These are phyloP conservation scores for Stenchaetothrips biformis DNA, from an alignment of 2,888 invertebrate species.

Conservation along the genomic window DNA sequence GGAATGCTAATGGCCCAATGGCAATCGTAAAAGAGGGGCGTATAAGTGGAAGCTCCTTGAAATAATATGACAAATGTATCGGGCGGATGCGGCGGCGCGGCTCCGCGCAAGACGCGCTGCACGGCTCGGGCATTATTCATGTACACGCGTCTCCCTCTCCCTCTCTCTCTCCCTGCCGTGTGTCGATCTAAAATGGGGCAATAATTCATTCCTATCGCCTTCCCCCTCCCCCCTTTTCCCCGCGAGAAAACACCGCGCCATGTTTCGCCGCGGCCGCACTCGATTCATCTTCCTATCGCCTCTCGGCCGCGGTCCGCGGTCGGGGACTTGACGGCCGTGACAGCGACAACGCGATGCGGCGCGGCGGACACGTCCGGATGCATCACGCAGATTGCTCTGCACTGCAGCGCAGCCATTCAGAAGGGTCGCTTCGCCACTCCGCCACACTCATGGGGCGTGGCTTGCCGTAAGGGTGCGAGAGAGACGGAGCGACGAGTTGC, in stretches of 20 bases:
- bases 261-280: not conserved
- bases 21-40: not conserved
- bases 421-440: not conserved
- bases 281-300: not conserved
- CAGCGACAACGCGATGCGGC: not conserved
- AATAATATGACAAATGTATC: constrained; percentile 20
- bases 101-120: not conserved
- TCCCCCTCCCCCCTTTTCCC: not conserved
- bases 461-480: not conserved
- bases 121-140: not conserved
- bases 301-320: not conserved
- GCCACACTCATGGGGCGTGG: not conserved
- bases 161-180: not conserved
- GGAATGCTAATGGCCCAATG: too few relatives aligned
- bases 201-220: constrained; percentile 1
- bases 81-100: not conserved
- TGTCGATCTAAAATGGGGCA: constrained; percentile 23
- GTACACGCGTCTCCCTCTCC: constrained; percentile 10
- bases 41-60: not conserved
- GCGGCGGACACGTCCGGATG: not conserved
- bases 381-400: not conserved
- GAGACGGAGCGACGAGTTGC: not conserved
- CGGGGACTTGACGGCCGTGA: not conserved
- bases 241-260: not conserved
- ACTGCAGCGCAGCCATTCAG: not conserved